A percentile compares a stretch with the other conserved stretches of the same genome.
These are phyloP conservation scores for Aphrophora alni DNA, from an alignment of 2,888 invertebrate species.

Conservation along the genomic window DNA sequence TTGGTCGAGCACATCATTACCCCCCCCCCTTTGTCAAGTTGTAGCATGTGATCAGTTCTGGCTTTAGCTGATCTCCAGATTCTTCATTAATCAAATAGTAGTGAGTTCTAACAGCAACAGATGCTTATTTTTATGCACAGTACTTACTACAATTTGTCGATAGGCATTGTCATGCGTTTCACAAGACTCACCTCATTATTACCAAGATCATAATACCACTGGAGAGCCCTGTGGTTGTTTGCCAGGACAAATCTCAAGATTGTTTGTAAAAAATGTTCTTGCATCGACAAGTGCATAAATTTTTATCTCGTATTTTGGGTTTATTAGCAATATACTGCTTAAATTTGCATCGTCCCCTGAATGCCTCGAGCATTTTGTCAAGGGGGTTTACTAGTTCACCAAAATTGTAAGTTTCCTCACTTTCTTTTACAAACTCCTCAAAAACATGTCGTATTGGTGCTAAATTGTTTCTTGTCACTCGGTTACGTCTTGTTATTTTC, in stretches of 20 bases:
- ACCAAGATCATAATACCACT: slow-evolving; percentile 35
- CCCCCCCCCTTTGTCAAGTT: slow-evolving; percentile 28
- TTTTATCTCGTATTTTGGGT: slow-evolving; percentile 53
- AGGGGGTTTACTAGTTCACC: slow-evolving; percentile 44
- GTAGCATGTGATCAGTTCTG: slow-evolving; percentile 12
- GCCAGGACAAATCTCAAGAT: slow-evolving; percentile 42
- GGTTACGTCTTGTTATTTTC: not conserved
- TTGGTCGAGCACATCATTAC: slow-evolving; percentile 20
- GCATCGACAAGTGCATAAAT: slow-evolving; percentile 50
- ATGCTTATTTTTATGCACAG: not conserved
- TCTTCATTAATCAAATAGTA: not conserved
- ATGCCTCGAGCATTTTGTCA: slow-evolving; percentile 49
- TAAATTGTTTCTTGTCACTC: slow-evolving; percentile 48
- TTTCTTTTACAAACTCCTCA: slow-evolving; percentile 52
- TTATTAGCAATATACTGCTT: slow-evolving; percentile 51
- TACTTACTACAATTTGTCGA: slow-evolving; percentile 12
- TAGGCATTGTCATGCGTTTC: slow-evolving; percentile 39
- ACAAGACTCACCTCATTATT: slow-evolving; percentile 39
- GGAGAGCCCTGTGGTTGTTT: slow-evolving; percentile 42
- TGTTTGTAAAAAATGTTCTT: slow-evolving; percentile 41
- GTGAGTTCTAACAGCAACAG: not conserved
- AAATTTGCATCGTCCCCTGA: slow-evolving; percentile 43
- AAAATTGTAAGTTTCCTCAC: slow-evolving; percentile 45
- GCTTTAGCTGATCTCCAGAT: not conserved
- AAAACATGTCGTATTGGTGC: slow-evolving; percentile 45